Base-by-base conservation (phyloP, 2,113 vertebrate genomes). In the Anseranas semipalmata region DNA sequence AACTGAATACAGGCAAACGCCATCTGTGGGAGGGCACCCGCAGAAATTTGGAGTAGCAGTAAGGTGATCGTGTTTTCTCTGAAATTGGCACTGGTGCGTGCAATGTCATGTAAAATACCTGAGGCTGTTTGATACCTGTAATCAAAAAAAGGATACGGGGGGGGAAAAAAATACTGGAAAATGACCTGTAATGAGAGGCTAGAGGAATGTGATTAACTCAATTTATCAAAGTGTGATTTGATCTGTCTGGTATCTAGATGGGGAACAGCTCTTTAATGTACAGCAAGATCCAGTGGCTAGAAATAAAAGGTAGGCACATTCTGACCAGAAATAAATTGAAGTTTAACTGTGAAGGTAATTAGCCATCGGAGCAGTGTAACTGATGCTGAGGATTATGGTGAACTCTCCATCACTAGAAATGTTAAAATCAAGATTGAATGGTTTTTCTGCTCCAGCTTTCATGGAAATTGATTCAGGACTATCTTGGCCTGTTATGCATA, bases 301-400 rank as follows among this genome's bases (percentile, higher is more conserved):
- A 94, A 92, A 72, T 79, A 25, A 85, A 93, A 85, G 45, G 55
- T 92, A 56, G 30, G n/a, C 39, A 62, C 14, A 30, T 79, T 85
- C 53, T 94, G 85, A 85, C n/a, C 45, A 95, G 74, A 91, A 85
- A 87, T 66, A 73, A 85, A 82, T 72, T n/a, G 15, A 86, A 41
- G 19, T 66, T 95, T 87, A 90, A 66, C 74, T 50, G 35, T 85
- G 45, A n/a, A 53, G 53, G 16, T 89, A 76, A 84, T 87, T 96
- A 93, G 15, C 39, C 13, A 15, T 27, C 32, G 74, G 45, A 73
- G 22, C 17, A 41, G n/a, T 19, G 19, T 55, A 33, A 60, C 66
- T 66, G 52, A 43, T 85, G 25, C 13, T 89, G 87, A 75, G 20
- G 52, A 87, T 63, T 87, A 58, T 15, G 15, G n/a, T 66, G 71